Evolutionary conservation across 30 jellyfish, hydroid and myxozoan species (phyloP).

Genomic region (Aurelia aurita): DNA sequence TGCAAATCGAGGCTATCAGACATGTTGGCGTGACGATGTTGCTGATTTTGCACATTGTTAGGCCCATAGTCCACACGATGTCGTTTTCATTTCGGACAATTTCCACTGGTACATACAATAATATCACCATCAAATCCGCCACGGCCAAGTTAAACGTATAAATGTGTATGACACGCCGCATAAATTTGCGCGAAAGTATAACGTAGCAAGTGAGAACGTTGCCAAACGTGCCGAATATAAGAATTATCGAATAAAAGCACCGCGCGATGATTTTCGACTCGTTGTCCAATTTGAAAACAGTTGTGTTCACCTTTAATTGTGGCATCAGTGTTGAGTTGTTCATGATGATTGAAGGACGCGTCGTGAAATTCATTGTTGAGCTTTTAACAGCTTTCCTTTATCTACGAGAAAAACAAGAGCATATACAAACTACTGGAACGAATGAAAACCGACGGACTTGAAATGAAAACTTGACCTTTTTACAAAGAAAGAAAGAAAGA

Average conservation of each 20-base stretch:
- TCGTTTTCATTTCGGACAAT: constrained; percentile 80
- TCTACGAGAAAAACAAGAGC: too few species aligned
- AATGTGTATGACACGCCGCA: constrained; percentile 93
- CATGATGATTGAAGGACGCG: too few species aligned
- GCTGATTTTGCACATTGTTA: constrained; percentile 73
- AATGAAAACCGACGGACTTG: too few species aligned
- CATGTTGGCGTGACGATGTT: constrained; percentile 77
- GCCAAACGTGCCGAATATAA: constrained; percentile 84
- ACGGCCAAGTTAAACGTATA: constrained; percentile 93
- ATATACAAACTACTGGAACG: too few species aligned
- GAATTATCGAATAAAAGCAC: constrained; percentile 44
- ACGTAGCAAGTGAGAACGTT: constrained; percentile 90
- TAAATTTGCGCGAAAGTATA: constrained; percentile 67
- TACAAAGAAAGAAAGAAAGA: too few species aligned
- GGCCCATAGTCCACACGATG: constrained; percentile 89
- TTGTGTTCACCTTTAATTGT: too few species aligned
- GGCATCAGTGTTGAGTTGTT: too few species aligned
- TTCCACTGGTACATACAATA: constrained; percentile 88
- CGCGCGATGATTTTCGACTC: constrained; percentile 45
- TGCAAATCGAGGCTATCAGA: constrained; percentile 80
- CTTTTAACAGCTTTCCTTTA: too few species aligned
- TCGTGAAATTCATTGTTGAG: too few species aligned
- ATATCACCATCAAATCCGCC: constrained; percentile 72
- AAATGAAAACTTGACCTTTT: too few species aligned
- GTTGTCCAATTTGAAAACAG: too few species aligned